Evolutionary conservation across 2,113 vertebrate genomes (phyloP), one percentile per base, ranked within the genome.

Genomic region (Phodopus roborovskii): DNA sequence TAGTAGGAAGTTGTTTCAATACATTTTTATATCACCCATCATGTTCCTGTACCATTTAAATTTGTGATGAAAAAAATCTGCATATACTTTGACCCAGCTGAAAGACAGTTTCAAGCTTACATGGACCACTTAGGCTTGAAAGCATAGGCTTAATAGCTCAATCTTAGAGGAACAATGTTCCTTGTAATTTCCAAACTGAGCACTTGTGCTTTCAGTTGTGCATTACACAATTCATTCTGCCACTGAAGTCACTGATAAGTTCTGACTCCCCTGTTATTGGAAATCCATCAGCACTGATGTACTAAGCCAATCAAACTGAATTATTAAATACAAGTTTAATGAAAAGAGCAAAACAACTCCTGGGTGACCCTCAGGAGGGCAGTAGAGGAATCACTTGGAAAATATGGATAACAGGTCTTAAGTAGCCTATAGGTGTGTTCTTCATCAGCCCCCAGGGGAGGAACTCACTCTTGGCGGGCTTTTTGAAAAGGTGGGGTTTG

Each of bases 81-180:
- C 64, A 56, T 79, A 28, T 93, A 79, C 62, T 95, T 94, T 24
- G 13, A 89, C 90, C 86, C 85, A 42, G 16, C 50, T 93, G 45
- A 91, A 96, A 92, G 39, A 90, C 70, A 19, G 66, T 93, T 88
- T 78, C 86, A 93, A 89, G 77, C n/a, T 97, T 93, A 88, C 79
- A 22, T 70, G 78, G 74, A 93, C 17, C 45, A 90, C 70, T 77
- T 95, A 87, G 45, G 24, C 83, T 96, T 94, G 92, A 84, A 85
- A 96, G 91, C 33, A 42, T 88, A 75, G 79, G 10, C 20, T 94
- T 92, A 93, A 91, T 62, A 95, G 50, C 39, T 92, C 56, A 73
- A 58, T 90, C 58, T 95, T 48, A 88, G 16, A 88, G 92, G 45
- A 92, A 96, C 39, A 60, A 70, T 88, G 85, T 96, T 45, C 36